Evolutionary conservation across 2,888 invertebrate genomes (phyloP).

Genomic region (Apantesis nais): DNA sequence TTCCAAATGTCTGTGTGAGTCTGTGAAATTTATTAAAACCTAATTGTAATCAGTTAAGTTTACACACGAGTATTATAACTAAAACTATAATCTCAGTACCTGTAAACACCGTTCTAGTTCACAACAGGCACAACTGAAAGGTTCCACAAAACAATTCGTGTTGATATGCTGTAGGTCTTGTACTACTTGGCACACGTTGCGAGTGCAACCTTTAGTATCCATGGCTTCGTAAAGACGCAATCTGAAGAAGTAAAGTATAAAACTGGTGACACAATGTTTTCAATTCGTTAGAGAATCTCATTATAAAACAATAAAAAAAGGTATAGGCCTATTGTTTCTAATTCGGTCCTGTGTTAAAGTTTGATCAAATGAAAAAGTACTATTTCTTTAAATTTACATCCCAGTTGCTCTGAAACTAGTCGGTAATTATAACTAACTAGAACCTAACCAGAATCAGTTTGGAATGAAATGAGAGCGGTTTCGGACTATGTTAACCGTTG

Average conservation of each 20-base stretch:
- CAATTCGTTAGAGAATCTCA: background rate
- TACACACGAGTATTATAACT: background rate
- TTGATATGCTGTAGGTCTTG: slow-evolving; percentile 73
- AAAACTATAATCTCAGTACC: slow-evolving; percentile 51
- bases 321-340: background rate
- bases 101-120: slow-evolving; percentile 74
- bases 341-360: background rate
- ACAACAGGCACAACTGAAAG: slow-evolving; percentile 63
- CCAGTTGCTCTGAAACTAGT: background rate
- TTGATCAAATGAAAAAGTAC: background rate
- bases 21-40: too few species aligned
- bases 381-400: background rate
- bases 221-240: slow-evolving; percentile 69
- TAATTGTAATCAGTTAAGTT: too few species aligned
- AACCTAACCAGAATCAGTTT: background rate
- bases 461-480: background rate
- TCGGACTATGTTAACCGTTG: background rate
- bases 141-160: slow-evolving; percentile 74
- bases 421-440: background rate
- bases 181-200: slow-evolving; percentile 66
- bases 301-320: too few species aligned
- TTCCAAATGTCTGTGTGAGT: too few species aligned
- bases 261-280: background rate
- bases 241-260: slow-evolving; percentile 54
- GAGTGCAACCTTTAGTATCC: slow-evolving; percentile 54